These are phyloP conservation scores for Trissonchulus sp. DNA, from an alignment of 2,888 invertebrate genomes.

Conservation along the genomic window DNA sequence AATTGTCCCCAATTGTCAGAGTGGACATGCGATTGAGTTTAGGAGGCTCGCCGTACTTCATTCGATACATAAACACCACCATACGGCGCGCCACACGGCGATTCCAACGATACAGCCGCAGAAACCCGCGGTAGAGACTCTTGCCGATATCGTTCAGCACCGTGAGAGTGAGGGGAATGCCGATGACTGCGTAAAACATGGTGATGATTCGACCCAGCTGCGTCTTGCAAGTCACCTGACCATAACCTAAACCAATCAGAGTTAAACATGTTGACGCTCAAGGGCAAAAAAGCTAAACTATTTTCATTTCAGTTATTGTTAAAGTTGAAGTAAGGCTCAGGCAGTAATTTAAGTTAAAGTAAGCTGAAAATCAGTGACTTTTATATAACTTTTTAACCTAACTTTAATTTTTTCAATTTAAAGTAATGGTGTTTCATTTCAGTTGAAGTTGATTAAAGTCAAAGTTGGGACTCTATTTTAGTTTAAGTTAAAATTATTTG, in stretches of 20 bases:
- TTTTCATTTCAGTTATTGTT: no score
- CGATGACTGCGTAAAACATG: conserved; percentile 15
- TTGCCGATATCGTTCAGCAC: conserved; percentile 22
- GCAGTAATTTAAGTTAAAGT: no score
- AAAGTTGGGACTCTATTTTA: no score
- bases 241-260: conserved; percentile 21
- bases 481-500: no score
- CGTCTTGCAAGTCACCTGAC: conserved; percentile 19
- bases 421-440: no score
- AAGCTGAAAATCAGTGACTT: no score
- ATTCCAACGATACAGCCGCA: conserved; percentile 10
- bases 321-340: no score
- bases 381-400: no score
- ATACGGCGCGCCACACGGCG: neutral
- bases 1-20: neutral
- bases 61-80: neutral
- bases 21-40: neutral
- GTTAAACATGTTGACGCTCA: no score
- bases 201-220: neutral
- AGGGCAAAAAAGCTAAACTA: no score
- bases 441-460: no score
- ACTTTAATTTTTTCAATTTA: no score
- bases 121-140: conserved; percentile 20
- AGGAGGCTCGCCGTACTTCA: neutral
- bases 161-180: conserved; percentile 20